These are phyloP conservation scores for Chelonus insularis DNA, from an alignment of 1,140 invertebrate genomes.

Conservation along the genomic window DNA sequence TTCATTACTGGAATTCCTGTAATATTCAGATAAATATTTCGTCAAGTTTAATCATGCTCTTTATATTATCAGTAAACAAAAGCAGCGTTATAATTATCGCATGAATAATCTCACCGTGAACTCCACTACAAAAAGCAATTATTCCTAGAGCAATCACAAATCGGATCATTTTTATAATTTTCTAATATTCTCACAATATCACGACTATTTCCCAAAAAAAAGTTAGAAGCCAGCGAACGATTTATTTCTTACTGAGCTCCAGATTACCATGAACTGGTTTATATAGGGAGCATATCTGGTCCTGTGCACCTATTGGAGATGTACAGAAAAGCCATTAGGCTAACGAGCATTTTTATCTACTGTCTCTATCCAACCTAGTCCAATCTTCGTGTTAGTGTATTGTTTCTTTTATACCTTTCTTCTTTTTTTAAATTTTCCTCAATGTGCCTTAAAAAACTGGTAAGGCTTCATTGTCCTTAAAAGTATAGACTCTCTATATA, in stretches of 20 bases:
- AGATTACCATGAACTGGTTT: slow-evolving; percentile 13
- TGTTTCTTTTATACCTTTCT: slow-evolving; percentile 3
- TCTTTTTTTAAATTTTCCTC: neutral
- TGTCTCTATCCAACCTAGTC: slow-evolving; percentile 1
- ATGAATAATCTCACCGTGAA: too few species aligned
- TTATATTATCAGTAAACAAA: too few species aligned
- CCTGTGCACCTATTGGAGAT: neutral
- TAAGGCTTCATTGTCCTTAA: neutral
- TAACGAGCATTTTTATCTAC: slow-evolving; percentile 21
- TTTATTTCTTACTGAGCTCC: slow-evolving; percentile 8
- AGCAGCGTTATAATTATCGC: too few species aligned
- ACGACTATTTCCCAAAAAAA: too few species aligned
- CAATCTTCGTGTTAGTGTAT: neutral
- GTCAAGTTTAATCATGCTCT: too few species aligned
- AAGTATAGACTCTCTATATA: neutral
- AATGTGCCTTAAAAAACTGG: neutral
- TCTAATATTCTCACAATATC: too few species aligned
- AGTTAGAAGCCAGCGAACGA: neutral
- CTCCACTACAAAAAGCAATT: too few species aligned
- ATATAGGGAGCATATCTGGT: slow-evolving; percentile 16
- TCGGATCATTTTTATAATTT: too few species aligned
- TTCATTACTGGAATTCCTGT: slow-evolving; percentile 8
- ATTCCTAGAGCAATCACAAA: too few species aligned
- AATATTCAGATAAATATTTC: neutral
- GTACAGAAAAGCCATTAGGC: slow-evolving; percentile 16